Evolutionary conservation across 2,888 invertebrate species (phyloP), one percentile per base, ranked within the genome.

Genomic region (Eupithecia subumbrata): DNA sequence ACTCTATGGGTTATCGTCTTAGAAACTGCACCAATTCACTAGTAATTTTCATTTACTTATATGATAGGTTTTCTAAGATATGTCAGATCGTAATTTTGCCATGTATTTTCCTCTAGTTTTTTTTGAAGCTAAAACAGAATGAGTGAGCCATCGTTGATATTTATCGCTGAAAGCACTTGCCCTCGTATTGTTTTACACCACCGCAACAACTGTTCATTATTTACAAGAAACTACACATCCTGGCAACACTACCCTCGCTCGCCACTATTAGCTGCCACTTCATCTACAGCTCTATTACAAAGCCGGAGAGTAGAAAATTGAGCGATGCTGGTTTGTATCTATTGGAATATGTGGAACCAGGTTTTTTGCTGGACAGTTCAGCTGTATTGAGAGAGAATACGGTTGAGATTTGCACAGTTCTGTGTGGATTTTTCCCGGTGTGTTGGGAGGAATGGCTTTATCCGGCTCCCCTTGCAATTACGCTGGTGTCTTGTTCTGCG

Each of bases 161-260:
- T 77, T 77, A 77, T 66, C 18, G 30, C 70, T n/a, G 60, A 63
- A 77, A 70, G 71, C 72, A 69, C 73, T 78, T 75, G 69, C 69
- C 73, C 76, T 71, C 77, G 77, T 80, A 75, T 78, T 76, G 76
- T 84, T 82, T 86, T 85, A 83, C 86, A 83, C 81, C 82, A 78
- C 83, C 80, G 60, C 78, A 81, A 66, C 80, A 81, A 78, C 85
- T 84, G 75, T 64, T 75, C 86, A 87, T 90, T 90, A 90, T 86
- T 90, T 86, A 87, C 87, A 85, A 80, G 86, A 88, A 89, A 90
- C 90, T 89, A 88, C 88, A 89, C 87, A 85, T 86, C 83, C 83
- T 82, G 78, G 88, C 83, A 86, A 85, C 83, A 80, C 78, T 81
- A 88, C 83, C 79, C 87, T 80, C 66, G 75, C 70, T 74, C 70